Conservation (phyloP, 2,797 vertebrate species). For the Pteropus rufus region DNA sequence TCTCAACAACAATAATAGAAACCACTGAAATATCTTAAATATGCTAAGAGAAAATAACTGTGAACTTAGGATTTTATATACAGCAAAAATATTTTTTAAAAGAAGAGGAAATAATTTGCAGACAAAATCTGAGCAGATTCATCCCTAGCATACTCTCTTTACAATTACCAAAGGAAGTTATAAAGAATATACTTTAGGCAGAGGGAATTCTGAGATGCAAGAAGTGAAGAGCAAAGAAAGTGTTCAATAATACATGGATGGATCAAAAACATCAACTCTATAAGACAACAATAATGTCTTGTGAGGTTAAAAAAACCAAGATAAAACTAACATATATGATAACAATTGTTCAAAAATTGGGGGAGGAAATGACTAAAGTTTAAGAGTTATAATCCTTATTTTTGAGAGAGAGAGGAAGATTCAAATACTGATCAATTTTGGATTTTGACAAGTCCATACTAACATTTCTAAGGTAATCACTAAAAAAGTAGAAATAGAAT, state of each 20-base stretch:
- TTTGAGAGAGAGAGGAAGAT: neutral
- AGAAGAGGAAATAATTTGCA: neutral
- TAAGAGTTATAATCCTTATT: neutral
- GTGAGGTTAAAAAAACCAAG: neutral
- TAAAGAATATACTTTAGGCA: neutral
- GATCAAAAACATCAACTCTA: neutral
- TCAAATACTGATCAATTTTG: neutral
- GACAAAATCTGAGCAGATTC: neutral
- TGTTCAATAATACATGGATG: neutral
- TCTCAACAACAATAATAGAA: neutral
- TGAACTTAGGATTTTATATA: neutral
- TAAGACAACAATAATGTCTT: neutral
- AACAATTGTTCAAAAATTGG: neutral
- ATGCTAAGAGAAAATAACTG: neutral
- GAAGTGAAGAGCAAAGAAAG: neutral
- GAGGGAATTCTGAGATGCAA: neutral
- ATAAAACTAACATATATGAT: neutral
- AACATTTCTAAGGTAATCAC: neutral
- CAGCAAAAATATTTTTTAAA: conserved; percentile 23
- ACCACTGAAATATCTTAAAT: neutral
- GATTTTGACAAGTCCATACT: neutral
- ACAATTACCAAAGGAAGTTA: neutral
- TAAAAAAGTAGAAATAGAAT: neutral
- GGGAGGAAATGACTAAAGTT: neutral
- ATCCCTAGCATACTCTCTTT: neutral